Evolutionary conservation across 92 coral and sea anemone species (phyloP).

Genomic region (Palythoa grandis): DNA sequence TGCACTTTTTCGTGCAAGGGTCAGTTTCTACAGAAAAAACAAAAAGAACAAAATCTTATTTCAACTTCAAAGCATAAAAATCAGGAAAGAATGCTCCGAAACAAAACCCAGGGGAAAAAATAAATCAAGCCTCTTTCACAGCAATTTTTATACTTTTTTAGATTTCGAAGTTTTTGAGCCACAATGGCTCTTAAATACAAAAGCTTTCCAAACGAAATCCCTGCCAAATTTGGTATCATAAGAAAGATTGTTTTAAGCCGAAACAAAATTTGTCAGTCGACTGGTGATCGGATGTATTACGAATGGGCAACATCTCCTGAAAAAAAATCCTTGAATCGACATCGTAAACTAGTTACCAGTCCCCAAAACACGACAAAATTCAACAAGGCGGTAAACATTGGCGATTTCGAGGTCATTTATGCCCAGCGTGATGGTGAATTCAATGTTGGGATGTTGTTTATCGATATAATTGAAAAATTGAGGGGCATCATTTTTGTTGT

Average conservation of each 20-base stretch:
- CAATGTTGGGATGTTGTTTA: no score
- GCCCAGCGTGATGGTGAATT: neutral
- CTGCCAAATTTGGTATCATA: neutral
- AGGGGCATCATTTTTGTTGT: no score
- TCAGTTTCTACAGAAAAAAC: neutral
- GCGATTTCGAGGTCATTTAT: neutral
- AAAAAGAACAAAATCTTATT: constrained; percentile 2
- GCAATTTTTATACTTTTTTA: neutral
- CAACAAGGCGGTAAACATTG: neutral
- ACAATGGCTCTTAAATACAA: neutral
- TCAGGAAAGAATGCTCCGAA: neutral
- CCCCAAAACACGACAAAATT: neutral
- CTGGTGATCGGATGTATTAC: neutral
- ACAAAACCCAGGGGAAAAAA: neutral
- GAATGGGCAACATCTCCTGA: neutral
- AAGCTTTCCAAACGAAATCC: neutral
- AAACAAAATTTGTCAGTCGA: neutral
- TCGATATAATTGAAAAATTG: no score
- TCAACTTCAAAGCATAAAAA: neutral
- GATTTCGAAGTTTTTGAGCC: neutral
- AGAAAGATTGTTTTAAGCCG: neutral
- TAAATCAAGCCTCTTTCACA: neutral
- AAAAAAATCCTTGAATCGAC: neutral
- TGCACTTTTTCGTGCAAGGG: neutral
- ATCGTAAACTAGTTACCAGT: neutral